Conservation (phyloP, 23 tunicate genomes). For the Styela clava region DNA sequence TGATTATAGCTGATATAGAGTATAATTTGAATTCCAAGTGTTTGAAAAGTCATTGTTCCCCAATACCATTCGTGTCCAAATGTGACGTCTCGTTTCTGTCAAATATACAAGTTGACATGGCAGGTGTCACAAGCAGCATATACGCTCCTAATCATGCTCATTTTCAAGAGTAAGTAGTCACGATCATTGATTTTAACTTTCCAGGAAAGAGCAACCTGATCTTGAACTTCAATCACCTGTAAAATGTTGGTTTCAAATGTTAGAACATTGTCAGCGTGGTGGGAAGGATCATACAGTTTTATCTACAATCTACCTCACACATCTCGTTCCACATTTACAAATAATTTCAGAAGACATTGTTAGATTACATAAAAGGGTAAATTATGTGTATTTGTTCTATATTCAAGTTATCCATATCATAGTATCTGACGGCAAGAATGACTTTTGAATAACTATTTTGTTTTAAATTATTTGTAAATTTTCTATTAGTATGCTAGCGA, state of each 20-base stretch:
- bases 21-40: too few relatives aligned
- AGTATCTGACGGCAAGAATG: background rate
- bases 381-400: too few relatives aligned
- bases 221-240: constrained; percentile 65
- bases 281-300: constrained; percentile 65
- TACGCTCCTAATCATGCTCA: too few relatives aligned
- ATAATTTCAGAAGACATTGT: constrained; percentile 43
- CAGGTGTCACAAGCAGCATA: too few relatives aligned
- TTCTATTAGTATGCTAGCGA: too few relatives aligned
- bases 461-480: background rate
- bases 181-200: background rate
- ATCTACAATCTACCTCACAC: constrained; percentile 51
- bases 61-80: too few relatives aligned
- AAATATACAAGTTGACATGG: too few relatives aligned
- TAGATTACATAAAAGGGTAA: constrained; percentile 61
- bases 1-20: too few relatives aligned
- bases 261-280: constrained; percentile 79
- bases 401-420: too few relatives aligned
- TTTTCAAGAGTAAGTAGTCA: too few relatives aligned
- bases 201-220: constrained; percentile 76
- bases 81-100: too few relatives aligned
- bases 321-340: constrained; percentile 65
- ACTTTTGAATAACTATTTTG: background rate
- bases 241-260: constrained; percentile 75
- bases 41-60: too few relatives aligned